Conservation (phyloP, 1,140 invertebrate species). For the Polypedilum vanderplanki region DNA sequence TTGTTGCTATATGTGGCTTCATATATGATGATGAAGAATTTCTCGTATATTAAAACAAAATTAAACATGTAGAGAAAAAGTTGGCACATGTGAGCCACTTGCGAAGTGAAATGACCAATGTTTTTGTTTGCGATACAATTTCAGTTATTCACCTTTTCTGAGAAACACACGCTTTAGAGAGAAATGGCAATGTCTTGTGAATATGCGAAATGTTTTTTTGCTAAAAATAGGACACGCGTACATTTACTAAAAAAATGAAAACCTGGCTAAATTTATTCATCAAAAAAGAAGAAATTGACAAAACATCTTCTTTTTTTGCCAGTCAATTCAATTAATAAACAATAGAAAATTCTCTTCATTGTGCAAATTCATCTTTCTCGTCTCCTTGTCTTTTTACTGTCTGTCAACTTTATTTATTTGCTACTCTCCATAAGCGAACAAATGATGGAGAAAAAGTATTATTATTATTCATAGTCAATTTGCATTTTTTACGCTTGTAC, state of each 20-base stretch:
- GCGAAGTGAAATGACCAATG: not conserved
- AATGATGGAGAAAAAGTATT: slow-evolving; percentile 16
- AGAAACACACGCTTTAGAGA: not conserved
- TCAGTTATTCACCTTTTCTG: slow-evolving; percentile 15
- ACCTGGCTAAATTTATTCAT: not conserved
- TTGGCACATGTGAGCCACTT: not conserved
- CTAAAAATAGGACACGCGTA: not conserved
- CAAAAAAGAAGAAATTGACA: not conserved
- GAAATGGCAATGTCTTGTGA: not conserved
- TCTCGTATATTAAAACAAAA: not conserved
- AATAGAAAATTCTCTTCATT: not conserved
- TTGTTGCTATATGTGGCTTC: not conserved
- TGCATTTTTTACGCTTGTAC: not conserved
- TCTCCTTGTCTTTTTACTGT: not conserved
- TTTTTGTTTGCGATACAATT: no score
- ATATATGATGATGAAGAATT: not conserved
- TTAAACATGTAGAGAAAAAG: no score
- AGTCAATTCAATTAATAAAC: slow-evolving; percentile 9
- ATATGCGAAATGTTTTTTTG: not conserved
- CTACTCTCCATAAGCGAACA: slow-evolving; percentile 15
- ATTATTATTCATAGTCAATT: slow-evolving; percentile 16
- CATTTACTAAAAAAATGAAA: not conserved
- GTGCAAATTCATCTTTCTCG: not conserved
- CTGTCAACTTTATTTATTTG: slow-evolving; percentile 7
- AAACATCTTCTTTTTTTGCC: not conserved